phyloP scores from a whole-genome alignment of 2,797 vertebrate species.

The Ceyx erithaca region DNA sequence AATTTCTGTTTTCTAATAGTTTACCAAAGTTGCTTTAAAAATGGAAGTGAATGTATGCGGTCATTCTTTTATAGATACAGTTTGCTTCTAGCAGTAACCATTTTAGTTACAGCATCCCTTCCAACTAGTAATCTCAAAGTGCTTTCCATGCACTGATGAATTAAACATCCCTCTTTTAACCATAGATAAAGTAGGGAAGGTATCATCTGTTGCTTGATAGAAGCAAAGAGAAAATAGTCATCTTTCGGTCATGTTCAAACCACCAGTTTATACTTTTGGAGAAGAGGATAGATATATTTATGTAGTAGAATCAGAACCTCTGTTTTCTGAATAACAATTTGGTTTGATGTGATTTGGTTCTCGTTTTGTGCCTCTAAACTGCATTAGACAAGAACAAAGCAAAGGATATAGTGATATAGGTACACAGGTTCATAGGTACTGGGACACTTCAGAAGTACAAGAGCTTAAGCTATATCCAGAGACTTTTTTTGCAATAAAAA shows the following conservation, averaged over 20 bases:
- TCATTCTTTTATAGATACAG: neutral
- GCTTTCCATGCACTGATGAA: neutral
- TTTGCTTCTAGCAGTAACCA: neutral
- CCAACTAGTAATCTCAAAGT: neutral
- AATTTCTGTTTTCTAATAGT: neutral
- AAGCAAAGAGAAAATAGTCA: neutral
- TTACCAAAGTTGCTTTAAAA: neutral
- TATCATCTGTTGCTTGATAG: neutral
- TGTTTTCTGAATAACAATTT: neutral
- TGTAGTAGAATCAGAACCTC: constrained; percentile 2
- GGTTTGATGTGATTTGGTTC: constrained; percentile 3
- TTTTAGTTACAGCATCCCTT: neutral
- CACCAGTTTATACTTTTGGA: neutral
- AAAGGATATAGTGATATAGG: constrained; percentile 13
- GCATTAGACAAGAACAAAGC: constrained; percentile 42
- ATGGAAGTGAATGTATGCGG: rapidly evolving
- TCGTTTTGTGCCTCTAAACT: constrained; percentile 34
- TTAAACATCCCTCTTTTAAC: neutral
- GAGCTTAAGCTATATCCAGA: neutral
- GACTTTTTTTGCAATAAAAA: neutral
- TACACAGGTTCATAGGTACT: neutral
- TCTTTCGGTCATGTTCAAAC: neutral
- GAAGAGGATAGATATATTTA: neutral
- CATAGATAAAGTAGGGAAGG: neutral
- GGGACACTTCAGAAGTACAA: constrained; percentile 15